A percentile compares a stretch with the other conserved stretches of the same genome.
phyloP scores from a whole-genome alignment of 2,888 invertebrate genomes.

The Netelia virgata region DNA sequence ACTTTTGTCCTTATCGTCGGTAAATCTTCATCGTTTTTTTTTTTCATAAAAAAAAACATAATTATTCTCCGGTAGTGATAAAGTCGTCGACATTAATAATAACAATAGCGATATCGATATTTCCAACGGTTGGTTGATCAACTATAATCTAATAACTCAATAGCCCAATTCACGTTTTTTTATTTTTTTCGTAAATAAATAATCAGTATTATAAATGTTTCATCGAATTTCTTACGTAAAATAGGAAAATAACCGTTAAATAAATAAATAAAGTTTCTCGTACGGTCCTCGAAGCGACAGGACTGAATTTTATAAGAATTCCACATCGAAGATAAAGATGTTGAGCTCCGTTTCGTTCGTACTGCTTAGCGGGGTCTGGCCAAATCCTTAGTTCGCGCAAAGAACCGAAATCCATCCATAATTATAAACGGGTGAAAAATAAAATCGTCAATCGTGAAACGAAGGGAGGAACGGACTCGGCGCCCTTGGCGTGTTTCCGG shows the following conservation, averaged over 20 bases:
- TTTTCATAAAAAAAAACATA: constrained; percentile 31
- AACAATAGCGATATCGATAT: constrained; percentile 28
- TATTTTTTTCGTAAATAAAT: neutral
- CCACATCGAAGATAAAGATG: constrained; percentile 49
- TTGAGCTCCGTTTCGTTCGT: constrained; percentile 46
- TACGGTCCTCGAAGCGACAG: neutral
- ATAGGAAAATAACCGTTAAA: constrained; percentile 4
- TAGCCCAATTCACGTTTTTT: constrained; percentile 42
- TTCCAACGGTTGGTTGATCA: constrained; percentile 54
- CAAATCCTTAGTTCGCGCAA: constrained; percentile 55
- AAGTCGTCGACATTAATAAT: constrained; percentile 22
- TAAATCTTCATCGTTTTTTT: neutral
- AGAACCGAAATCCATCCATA: neutral
- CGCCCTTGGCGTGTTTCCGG: neutral
- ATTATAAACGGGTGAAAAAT: no score
- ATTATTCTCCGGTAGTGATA: constrained; percentile 37
- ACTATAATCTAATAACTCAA: constrained; percentile 34
- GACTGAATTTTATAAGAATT: constrained; percentile 22
- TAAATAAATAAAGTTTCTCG: constrained; percentile 17
- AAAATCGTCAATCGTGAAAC: neutral
- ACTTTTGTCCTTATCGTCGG: constrained; percentile 31
- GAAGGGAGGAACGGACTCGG: neutral
- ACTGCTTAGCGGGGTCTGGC: constrained; percentile 56
- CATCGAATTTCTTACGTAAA: constrained; percentile 12
- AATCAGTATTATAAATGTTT: constrained; percentile 41